These are phyloP conservation scores for Leptothorax acervorum DNA, from an alignment of 2,888 invertebrate genomes.

Conservation along the genomic window DNA sequence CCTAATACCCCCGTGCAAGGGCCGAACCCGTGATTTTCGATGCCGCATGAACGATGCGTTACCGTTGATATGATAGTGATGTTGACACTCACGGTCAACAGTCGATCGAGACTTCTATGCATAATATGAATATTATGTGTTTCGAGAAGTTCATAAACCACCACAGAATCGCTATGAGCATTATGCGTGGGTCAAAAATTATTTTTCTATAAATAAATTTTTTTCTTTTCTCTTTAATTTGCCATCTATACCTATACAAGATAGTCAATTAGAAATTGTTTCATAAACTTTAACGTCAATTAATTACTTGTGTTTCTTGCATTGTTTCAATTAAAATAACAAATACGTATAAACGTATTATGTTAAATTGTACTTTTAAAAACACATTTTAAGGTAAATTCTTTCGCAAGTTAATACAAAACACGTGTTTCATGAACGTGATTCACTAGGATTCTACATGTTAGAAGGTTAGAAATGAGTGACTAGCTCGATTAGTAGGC, in stretches of 20 bases:
- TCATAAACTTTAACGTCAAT: neutral
- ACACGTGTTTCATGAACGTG: neutral
- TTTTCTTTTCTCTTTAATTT: neutral
- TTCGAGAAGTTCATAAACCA: neutral
- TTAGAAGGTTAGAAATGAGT: neutral
- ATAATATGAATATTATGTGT: neutral
- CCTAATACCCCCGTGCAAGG: constrained; percentile 65
- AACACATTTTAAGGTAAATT: neutral
- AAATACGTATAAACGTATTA: neutral
- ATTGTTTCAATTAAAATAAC: neutral
- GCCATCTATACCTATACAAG: neutral
- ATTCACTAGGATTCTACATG: neutral
- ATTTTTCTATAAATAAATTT: neutral
- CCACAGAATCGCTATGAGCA: neutral
- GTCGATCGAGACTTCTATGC: constrained; percentile 38
- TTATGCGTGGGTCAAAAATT: neutral
- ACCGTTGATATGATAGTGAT: constrained; percentile 36
- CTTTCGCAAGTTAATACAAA: neutral
- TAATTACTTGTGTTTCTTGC: neutral
- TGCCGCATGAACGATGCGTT: constrained; percentile 49
- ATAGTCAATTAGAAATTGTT: neutral
- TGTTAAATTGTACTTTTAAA: neutral
- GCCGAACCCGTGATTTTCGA: constrained; percentile 61
- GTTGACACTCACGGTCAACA: constrained; percentile 6
- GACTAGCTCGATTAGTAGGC: constrained; percentile 9